Evolutionary conservation across 2,797 vertebrate genomes (phyloP).

Genomic region (Enteromius mattozi): DNA sequence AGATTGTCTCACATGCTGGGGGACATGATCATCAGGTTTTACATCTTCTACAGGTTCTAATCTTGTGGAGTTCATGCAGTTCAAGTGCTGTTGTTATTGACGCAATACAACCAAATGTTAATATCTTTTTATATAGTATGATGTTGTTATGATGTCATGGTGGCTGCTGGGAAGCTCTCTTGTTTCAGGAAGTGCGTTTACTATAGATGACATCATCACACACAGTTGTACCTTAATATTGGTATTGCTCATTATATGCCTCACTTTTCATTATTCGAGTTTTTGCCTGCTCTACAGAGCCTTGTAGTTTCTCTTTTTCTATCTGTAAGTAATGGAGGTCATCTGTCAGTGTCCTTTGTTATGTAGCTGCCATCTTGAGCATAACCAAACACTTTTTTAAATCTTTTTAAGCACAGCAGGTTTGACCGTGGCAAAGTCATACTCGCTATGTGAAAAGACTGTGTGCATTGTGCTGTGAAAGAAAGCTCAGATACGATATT

Average conservation of each 20-base stretch:
- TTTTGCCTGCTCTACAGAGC: conserved; percentile 59
- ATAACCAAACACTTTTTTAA: conserved; percentile 7
- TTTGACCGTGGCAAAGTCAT: conserved; percentile 37
- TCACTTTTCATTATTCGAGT: conserved; percentile 72
- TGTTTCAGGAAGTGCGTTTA: conserved; percentile 53
- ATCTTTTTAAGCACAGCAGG: conserved; percentile 13
- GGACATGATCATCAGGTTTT: background rate
- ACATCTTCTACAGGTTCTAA: background rate
- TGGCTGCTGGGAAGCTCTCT: conserved; percentile 44
- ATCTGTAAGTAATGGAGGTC: conserved; percentile 41
- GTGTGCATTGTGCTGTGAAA: conserved; percentile 10
- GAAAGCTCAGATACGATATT: conserved; percentile 70
- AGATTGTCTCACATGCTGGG: background rate
- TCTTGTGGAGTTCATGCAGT: background rate
- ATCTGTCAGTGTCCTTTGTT: conserved; percentile 9
- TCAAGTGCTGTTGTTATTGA: background rate
- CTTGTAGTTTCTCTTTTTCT: conserved; percentile 22
- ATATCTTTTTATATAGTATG: background rate
- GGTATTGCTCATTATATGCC: conserved; percentile 43
- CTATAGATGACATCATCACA: background rate
- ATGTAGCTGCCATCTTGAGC: background rate
- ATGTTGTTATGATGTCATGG: conserved; percentile 38
- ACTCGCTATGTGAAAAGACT: conserved; percentile 18
- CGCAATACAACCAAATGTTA: background rate
- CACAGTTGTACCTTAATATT: background rate